A percentile compares a stretch with the other conserved stretches of the same genome.
These are phyloP conservation scores for Agrochola circellaris DNA, from an alignment of 2,888 invertebrate genomes.

Conservation along the genomic window DNA sequence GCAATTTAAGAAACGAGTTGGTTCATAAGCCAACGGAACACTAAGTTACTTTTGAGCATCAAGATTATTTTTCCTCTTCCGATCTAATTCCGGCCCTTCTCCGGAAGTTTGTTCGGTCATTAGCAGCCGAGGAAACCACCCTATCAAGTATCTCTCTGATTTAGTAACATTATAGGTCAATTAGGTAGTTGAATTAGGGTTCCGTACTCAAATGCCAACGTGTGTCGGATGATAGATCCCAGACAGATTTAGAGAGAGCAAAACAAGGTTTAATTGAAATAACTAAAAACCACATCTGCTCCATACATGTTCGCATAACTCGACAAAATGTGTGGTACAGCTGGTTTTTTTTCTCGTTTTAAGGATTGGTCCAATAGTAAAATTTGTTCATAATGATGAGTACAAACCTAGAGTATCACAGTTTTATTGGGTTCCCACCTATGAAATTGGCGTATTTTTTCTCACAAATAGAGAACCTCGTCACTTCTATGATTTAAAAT, in stretches of 20 bases:
- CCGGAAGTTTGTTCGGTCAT: slow-evolving; percentile 4
- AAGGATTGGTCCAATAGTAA: too few relatives aligned
- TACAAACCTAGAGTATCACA: too few relatives aligned
- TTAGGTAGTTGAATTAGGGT: neutral
- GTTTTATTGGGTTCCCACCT: too few relatives aligned
- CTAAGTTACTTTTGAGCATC: neutral
- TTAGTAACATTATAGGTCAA: neutral
- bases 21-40: neutral
- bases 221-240: neutral
- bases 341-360: too few relatives aligned
- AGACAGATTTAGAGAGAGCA: neutral
- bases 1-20: neutral
- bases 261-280: too few relatives aligned
- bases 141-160: slow-evolving; percentile 5
- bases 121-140: neutral
- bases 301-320: too few relatives aligned
- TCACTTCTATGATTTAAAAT: too few relatives aligned
- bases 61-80: slow-evolving; percentile 2
- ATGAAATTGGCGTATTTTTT: too few relatives aligned
- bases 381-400: too few relatives aligned
- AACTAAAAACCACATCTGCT: too few relatives aligned
- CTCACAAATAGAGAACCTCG: too few relatives aligned
- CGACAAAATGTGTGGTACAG: too few relatives aligned
- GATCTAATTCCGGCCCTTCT: neutral
- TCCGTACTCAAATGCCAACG: neutral